Base-by-base conservation (phyloP, 2,888 invertebrate genomes). In the Pseudoips prasinana region DNA sequence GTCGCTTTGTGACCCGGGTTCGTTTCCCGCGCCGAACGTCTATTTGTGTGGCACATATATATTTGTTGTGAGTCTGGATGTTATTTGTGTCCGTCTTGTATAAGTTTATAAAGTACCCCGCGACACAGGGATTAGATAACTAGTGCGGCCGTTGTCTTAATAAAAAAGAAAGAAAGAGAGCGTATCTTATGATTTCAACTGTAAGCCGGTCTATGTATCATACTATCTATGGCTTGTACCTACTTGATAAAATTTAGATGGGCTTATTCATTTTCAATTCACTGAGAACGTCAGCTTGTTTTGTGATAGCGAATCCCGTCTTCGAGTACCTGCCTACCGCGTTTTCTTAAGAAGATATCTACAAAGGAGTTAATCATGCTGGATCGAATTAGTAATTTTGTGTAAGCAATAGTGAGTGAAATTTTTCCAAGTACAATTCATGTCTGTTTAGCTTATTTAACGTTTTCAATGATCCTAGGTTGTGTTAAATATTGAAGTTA, bases 221-320 rank as follows among this genome's bases (percentile, higher is more conserved):
- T n/a, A n/a, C n/a, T n/a, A n/a, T n/a, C n/a, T n/a, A n/a, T 63
- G 63, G 59, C 60, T 43, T 49, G 56, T 56, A 58, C 52, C 56
- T 60, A 57, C 62, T 20, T 60, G 54, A 52, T 54, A 58, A 55
- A 54, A 52, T 64, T 55, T 37, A 37, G 48, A 49, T 43, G 42
- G 52, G 49, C 46, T 56, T 59, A 59, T 64, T 57, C 57, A 55
- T 52, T 57, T 52, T 57, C 52, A 48, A 58, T 56, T 57, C 47
- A 54, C 46, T 57, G 49, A 41, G 39, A 33, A 49, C 47, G 46
- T 59, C 51, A 50, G 49, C 46, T 47, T 45, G 47, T 56, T 55
- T 49, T 45, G 32, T 49, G 46, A 56, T 46, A 51, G 35, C 44
- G 37, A 40, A 46, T 39, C 38, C 38, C 38, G 36, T 33, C 44